Evolutionary conservation across 2,888 invertebrate genomes (phyloP), one percentile per base, ranked within the genome.

Genomic region (Eucera pruinosa): DNA sequence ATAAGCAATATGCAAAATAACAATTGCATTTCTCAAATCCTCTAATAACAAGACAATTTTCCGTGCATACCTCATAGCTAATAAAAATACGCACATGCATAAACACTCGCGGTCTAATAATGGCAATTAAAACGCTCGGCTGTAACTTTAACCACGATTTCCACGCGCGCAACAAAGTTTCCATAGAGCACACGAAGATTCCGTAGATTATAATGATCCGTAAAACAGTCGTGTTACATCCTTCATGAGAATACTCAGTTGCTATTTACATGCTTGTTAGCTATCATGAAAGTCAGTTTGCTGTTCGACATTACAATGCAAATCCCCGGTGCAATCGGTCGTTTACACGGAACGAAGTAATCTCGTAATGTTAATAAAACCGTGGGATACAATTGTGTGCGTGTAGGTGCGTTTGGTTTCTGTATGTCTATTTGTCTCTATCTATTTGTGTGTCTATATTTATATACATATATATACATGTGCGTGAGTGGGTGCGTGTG

Each of bases 271-370:
- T 20, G 30, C 15, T 60, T 18, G 60, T 47, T 47, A 60, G 33
- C 30, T 20, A 23, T 47, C 45, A 33, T 0, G 47, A 30, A 30
- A 47, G 60, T 47, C 60, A 15, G 45, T 47, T 60, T 47, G 30
- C 45, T 5, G 43, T 33, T 30, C 30, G 20, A 60, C 33, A 25
- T 60, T 60, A 47, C 45, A 20, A 52, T 41, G 27, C 41, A 50
- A 52, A 50, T 52, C 41, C 45, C 2, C 15, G 7, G 18, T 6
- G 62, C 50, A 27, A 62, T 62, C 39, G 62, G 27, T 52, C 36
- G 27, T 64, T 64, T 64, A 20, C 64, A 64, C 62, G 27, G 25
- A 33, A 13, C 27, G 18, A 41, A 41, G 41, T 52, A 64, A 64
- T 64, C 64, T 41, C 20, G 9, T 15, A 23, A 33, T 11, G 43